phyloP scores from a whole-genome alignment of 2,888 invertebrate species.

The Kuschelorhynchus macadamiae region DNA sequence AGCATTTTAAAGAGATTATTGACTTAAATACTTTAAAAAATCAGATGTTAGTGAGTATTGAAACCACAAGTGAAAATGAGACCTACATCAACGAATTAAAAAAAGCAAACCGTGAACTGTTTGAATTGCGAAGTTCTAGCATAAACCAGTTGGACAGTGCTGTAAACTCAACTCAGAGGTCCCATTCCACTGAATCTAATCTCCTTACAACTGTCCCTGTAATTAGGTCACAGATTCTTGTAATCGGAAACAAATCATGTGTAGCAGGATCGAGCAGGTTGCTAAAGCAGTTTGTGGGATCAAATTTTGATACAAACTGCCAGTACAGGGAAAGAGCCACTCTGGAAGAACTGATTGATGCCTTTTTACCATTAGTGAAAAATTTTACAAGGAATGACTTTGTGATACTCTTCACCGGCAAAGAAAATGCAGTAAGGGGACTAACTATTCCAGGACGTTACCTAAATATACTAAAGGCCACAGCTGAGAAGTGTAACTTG shows the following conservation, averaged over 20 bases:
- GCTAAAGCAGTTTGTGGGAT: not conserved
- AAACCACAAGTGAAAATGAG: not conserved
- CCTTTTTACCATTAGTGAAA: not conserved
- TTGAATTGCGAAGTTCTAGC: not conserved
- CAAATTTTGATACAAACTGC: not conserved
- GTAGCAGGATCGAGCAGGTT: not conserved
- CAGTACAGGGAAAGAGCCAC: not conserved
- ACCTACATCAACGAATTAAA: not conserved
- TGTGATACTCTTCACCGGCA: not conserved
- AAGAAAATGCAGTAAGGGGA: not conserved
- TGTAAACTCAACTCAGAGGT: not conserved
- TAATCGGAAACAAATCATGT: not conserved
- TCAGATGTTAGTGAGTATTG: not conserved
- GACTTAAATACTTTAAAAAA: not conserved
- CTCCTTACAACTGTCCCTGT: not conserved
- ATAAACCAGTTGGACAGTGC: not conserved
- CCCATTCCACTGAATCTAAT: not conserved
- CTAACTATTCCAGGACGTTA: not conserved
- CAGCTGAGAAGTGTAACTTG: not conserved
- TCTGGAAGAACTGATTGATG: conserved; percentile 4
- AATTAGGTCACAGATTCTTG: not conserved
- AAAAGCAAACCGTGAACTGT: not conserved
- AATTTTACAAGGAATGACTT: not conserved
- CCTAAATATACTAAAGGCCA: not conserved
- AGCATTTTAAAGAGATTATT: not conserved